These are phyloP conservation scores for Spisula solida DNA, from an alignment of 2,888 invertebrate species.

Conservation along the genomic window DNA sequence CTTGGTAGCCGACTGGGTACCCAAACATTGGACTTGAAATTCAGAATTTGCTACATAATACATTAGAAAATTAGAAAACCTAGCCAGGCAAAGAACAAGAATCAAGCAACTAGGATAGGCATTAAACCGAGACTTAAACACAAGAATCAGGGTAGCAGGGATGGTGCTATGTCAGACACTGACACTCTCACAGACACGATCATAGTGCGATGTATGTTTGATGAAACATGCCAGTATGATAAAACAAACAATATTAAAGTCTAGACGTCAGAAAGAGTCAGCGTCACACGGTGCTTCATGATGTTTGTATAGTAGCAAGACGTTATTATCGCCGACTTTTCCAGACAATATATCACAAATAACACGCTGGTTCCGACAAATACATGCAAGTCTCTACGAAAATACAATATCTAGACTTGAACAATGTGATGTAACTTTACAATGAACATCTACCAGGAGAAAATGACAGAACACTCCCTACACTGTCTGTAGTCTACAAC, in stretches of 20 bases:
- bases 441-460: background rate
- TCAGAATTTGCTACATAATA: background rate
- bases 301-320: background rate
- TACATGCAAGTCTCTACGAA: background rate
- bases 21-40: background rate
- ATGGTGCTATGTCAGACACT: background rate
- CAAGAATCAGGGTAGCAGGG: background rate
- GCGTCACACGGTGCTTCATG: background rate
- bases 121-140: background rate
- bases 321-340: background rate
- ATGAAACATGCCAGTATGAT: slow-evolving; percentile 46
- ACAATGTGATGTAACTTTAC: background rate
- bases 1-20: background rate
- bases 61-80: too few species aligned
- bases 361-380: background rate
- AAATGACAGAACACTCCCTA: background rate
- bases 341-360: background rate
- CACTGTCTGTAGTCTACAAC: background rate
- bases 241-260: slow-evolving; percentile 13
- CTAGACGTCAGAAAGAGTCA: slow-evolving; percentile 20
- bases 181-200: slow-evolving; percentile 1
- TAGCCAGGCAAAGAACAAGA: too few species aligned
- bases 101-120: too few species aligned
- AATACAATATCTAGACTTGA: slow-evolving; percentile 1
- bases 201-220: slow-evolving; percentile 27